Percentiles rank a stretch among this genome's conserved stretches.
Evolutionary conservation across 2,113 vertebrate species (phyloP).

Genomic region (Piaya cayana): DNA sequence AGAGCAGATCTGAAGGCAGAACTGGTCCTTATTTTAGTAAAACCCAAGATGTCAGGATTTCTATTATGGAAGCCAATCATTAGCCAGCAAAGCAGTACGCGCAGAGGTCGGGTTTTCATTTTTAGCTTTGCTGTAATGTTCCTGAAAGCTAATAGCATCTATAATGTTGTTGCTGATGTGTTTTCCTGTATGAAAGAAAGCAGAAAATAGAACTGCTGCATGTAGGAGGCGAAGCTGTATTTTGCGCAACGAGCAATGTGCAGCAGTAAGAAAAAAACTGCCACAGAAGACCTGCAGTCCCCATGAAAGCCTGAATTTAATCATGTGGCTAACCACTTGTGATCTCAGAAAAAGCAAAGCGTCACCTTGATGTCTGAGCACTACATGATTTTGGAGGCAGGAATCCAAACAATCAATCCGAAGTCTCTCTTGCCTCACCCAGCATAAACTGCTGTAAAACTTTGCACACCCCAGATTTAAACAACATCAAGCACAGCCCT

Average conservation of each 20-base stretch:
- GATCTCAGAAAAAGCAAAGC: not conserved
- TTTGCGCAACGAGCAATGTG: not conserved
- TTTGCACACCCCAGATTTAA: rapidly evolving
- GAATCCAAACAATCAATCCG: not conserved
- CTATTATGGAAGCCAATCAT: not conserved
- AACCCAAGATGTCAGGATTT: not conserved
- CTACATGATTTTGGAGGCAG: not conserved
- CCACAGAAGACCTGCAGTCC: not conserved
- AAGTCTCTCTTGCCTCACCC: not conserved
- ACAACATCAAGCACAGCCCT: not conserved
- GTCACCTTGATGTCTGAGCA: not conserved
- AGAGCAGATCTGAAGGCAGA: not conserved
- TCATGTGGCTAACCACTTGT: not conserved
- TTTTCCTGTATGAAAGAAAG: conserved; percentile 45
- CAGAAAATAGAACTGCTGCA: conserved; percentile 45
- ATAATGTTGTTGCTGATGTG: conserved; percentile 12
- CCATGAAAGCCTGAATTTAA: not conserved
- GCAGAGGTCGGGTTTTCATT: not conserved
- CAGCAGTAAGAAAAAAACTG: not conserved
- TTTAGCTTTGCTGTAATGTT: conserved; percentile 25
- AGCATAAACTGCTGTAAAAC: not conserved
- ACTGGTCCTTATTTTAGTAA: not conserved
- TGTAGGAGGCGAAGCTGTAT: conserved; percentile 31
- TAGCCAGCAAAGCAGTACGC: not conserved
- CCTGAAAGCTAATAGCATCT: conserved; percentile 39